Percentiles rank a stretch among this genome's conserved stretches.
Evolutionary conservation across 2,888 invertebrate genomes (phyloP).

Genomic region (Apodemia duryi): DNA sequence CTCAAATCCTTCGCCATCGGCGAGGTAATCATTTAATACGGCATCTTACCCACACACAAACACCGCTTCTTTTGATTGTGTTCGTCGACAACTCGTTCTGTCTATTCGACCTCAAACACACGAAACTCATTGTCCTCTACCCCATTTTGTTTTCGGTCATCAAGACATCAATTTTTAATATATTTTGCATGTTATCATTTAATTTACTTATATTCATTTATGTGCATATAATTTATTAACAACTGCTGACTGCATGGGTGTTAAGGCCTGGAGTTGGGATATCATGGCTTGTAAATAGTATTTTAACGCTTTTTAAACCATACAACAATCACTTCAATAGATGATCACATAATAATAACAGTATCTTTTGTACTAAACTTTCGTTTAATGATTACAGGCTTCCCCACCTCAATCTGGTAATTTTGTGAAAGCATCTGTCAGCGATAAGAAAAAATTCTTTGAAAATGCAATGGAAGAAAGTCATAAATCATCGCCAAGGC

Average conservation of each 20-base stretch:
- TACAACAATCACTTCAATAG: conserved; percentile 35
- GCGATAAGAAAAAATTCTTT: conserved; percentile 96
- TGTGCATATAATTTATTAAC: conserved; percentile 45
- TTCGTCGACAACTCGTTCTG: conserved; percentile 67
- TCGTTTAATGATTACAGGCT: conserved; percentile 52
- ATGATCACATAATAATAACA: neutral
- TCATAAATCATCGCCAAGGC: conserved; percentile 90
- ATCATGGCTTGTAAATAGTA: conserved; percentile 67
- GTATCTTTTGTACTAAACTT: neutral
- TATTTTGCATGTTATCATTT: conserved; percentile 69
- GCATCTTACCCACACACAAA: conserved; percentile 62
- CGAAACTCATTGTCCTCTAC: conserved; percentile 54
- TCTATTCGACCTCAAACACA: conserved; percentile 52
- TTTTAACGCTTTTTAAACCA: conserved; percentile 58
- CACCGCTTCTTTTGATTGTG: conserved; percentile 76
- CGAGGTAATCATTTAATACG: conserved; percentile 76
- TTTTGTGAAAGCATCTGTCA: conserved; percentile 91
- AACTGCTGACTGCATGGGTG: conserved; percentile 66
- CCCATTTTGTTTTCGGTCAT: conserved; percentile 60
- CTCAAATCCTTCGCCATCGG: conserved; percentile 77
- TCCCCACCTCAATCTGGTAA: conserved; percentile 85
- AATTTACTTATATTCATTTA: conserved; percentile 48
- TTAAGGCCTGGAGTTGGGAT: conserved; percentile 59
- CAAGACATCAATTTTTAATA: conserved; percentile 62
- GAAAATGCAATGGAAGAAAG: conserved; percentile 97